These are phyloP conservation scores for Drosophila antonietae DNA, from an alignment of 2,888 invertebrate species.

Conservation along the genomic window DNA sequence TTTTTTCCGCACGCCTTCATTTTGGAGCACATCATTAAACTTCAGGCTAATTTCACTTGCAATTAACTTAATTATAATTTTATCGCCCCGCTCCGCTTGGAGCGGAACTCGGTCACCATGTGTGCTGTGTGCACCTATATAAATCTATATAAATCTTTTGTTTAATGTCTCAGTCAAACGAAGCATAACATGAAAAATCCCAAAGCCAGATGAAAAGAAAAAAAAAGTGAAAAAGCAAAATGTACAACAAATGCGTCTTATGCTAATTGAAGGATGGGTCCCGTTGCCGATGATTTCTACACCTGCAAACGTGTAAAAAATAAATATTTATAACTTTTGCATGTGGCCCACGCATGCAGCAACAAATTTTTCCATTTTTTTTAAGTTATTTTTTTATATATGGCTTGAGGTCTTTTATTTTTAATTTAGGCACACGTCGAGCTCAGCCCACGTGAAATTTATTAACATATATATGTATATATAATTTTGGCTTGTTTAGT, in stretches of 20 bases:
- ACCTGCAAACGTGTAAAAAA: slow-evolving; percentile 60
- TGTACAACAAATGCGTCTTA: slow-evolving; percentile 36
- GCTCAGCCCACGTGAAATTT: slow-evolving; percentile 49
- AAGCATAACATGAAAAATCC: slow-evolving; percentile 52
- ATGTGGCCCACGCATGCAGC: slow-evolving; percentile 54
- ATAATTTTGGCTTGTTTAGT: slow-evolving; percentile 24
- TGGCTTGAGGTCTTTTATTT: slow-evolving; percentile 37
- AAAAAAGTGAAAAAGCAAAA: slow-evolving; percentile 14
- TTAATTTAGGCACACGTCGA: slow-evolving; percentile 36
- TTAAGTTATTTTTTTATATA: slow-evolving; percentile 31
- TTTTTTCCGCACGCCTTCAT: slow-evolving; percentile 50
- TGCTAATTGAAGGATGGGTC: slow-evolving; percentile 43
- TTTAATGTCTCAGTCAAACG: slow-evolving; percentile 32
- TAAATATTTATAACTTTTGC: slow-evolving; percentile 67
- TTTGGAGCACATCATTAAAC: slow-evolving; percentile 65
- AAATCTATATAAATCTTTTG: slow-evolving; percentile 43
- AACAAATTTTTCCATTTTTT: slow-evolving; percentile 43
- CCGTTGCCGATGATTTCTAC: slow-evolving; percentile 43
- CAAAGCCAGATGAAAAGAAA: slow-evolving; percentile 8
- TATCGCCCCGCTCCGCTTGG: slow-evolving; percentile 59
- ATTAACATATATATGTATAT: neutral
- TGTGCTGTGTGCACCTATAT: slow-evolving; percentile 27
- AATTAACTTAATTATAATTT: slow-evolving; percentile 75
- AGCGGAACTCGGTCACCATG: slow-evolving; percentile 62
- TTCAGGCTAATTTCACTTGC: slow-evolving; percentile 73